A percentile compares a stretch with the other conserved stretches of the same genome.
phyloP scores from a whole-genome alignment of 2,113 vertebrate species.

The Tautogolabrus adspersus region DNA sequence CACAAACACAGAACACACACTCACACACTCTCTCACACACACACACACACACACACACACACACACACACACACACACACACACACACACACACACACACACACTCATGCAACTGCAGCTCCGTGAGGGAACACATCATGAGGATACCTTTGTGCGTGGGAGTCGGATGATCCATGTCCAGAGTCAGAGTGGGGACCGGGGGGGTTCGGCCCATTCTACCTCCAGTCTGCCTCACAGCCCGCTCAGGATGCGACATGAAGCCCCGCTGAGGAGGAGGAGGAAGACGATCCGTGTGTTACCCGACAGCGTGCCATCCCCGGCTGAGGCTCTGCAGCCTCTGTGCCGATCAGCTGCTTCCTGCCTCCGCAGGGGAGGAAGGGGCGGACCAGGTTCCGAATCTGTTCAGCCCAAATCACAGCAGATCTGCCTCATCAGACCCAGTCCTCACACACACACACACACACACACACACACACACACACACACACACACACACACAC shows the following conservation, averaged over 20 bases:
- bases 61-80: background rate
- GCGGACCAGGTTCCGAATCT: background rate
- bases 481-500: background rate
- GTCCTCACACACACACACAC: too few relatives aligned
- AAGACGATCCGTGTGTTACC: background rate
- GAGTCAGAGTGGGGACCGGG: slow-evolving; percentile 66
- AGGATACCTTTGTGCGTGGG: slow-evolving; percentile 77
- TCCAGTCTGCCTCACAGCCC: slow-evolving; percentile 27
- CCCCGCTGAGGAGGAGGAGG: background rate
- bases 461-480: too few relatives aligned
- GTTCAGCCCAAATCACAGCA: slow-evolving; percentile 3
- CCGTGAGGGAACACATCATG: background rate
- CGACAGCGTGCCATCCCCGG: slow-evolving; percentile 3
- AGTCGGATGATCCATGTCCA: slow-evolving; percentile 77
- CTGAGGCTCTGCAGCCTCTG: slow-evolving; percentile 38
- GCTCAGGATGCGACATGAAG: slow-evolving; percentile 22
- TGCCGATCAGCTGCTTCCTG: slow-evolving; percentile 1
- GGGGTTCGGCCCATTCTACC: slow-evolving; percentile 79
- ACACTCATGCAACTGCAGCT: background rate
- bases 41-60: background rate
- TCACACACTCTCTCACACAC: background rate
- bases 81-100: background rate
- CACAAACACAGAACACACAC: background rate
- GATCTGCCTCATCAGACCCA: background rate
- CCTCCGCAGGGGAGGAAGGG: slow-evolving; percentile 16